Conservation (phyloP, 2,113 vertebrate species). For the Symphodus melops region DNA sequence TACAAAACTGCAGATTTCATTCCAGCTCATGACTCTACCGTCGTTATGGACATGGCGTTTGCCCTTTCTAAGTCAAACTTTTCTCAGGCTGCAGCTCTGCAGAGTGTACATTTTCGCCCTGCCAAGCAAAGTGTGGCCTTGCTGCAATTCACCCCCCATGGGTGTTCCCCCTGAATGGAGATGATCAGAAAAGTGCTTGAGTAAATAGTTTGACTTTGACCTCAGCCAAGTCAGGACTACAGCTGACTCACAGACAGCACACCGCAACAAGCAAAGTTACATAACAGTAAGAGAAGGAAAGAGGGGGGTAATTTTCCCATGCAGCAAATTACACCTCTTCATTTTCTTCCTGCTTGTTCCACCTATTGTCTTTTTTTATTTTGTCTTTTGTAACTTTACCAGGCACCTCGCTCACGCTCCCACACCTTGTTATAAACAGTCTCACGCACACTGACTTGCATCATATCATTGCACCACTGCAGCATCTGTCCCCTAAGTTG, state of each 20-base stretch:
- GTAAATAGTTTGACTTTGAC: slow-evolving; percentile 49
- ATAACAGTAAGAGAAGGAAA: slow-evolving; percentile 22
- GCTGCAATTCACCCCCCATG: slow-evolving; percentile 48
- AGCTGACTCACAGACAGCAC: neutral
- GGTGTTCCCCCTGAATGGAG: slow-evolving; percentile 55
- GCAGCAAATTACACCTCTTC: neutral
- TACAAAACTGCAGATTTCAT: slow-evolving; percentile 1
- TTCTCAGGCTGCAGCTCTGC: slow-evolving; percentile 10
- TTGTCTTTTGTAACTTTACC: neutral
- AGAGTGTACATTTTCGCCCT: slow-evolving; percentile 29
- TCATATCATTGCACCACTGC: slow-evolving; percentile 21
- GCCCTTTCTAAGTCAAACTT: slow-evolving; percentile 19
- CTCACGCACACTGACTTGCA: neutral
- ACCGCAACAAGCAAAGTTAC: slow-evolving; percentile 38
- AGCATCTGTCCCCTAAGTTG: slow-evolving; percentile 11
- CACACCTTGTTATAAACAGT: neutral
- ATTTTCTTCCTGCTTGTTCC: neutral
- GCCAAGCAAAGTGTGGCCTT: slow-evolving; percentile 28
- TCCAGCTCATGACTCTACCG: neutral
- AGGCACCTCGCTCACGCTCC: too few species aligned
- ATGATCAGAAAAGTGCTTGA: slow-evolving; percentile 60
- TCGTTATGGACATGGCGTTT: neutral
- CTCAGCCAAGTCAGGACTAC: slow-evolving; percentile 15
- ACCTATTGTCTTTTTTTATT: neutral
- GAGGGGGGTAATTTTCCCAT: neutral